Evolutionary conservation across 2,113 vertebrate species (phyloP).

Genomic region (Passer montanus): DNA sequence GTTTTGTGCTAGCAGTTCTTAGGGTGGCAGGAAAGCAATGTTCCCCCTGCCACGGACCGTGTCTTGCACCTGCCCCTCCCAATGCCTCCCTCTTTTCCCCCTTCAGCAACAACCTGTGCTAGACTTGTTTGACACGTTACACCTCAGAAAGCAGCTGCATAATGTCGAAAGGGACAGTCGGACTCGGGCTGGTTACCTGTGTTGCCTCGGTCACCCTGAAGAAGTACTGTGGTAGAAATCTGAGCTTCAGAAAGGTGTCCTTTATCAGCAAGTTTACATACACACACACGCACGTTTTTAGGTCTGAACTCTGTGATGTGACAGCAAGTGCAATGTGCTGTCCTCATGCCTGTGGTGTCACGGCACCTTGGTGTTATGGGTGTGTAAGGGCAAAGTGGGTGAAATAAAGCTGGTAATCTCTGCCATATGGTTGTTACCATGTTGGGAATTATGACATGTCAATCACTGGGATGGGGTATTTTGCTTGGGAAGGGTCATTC

Average conservation of each 20-base stretch:
- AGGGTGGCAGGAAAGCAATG: background rate
- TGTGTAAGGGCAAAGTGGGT: background rate
- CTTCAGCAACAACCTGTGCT: background rate
- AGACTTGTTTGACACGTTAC: fast-evolving
- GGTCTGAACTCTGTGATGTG: background rate
- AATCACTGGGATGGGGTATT: background rate
- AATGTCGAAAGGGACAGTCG: background rate
- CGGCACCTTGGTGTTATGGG: background rate
- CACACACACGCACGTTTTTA: fast-evolving
- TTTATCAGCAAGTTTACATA: background rate
- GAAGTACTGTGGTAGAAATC: fast-evolving
- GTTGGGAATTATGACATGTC: background rate
- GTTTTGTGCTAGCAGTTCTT: background rate
- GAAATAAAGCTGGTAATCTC: background rate
- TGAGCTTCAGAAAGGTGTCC: background rate
- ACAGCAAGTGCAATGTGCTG: background rate
- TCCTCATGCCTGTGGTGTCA: fast-evolving
- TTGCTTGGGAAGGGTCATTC: background rate
- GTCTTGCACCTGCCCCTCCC: background rate
- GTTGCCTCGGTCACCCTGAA: background rate
- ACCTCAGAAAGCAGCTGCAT: background rate
- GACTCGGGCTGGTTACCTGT: background rate
- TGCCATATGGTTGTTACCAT: fast-evolving
- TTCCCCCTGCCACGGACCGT: fast-evolving
- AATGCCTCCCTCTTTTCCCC: background rate